Conservation (phyloP, 2,797 vertebrate species). For the Myotis findleyi region DNA sequence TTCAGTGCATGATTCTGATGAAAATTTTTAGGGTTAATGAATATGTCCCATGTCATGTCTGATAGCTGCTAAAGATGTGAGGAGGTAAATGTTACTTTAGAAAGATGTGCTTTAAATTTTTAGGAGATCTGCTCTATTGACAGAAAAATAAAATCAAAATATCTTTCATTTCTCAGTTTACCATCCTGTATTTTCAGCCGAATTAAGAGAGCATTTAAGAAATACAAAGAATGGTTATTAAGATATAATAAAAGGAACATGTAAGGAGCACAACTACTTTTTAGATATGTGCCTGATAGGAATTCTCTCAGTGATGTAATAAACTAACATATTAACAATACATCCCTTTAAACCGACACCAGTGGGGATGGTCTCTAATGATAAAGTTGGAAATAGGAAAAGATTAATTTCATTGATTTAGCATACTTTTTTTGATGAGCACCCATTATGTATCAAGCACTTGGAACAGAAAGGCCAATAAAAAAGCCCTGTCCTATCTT, state of each 20-base stretch:
- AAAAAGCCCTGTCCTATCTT: not conserved
- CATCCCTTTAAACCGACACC: constrained; percentile 6
- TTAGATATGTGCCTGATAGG: not conserved
- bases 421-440: not conserved
- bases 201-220: constrained; percentile 1
- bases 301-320: constrained; percentile 15
- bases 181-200: constrained; percentile 40
- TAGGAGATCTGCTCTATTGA: constrained; percentile 84
- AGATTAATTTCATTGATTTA: constrained; percentile 38
- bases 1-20: constrained; percentile 88
- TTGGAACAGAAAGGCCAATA: not conserved
- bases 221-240: not conserved
- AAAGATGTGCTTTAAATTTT: constrained; percentile 89
- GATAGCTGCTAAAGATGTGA: constrained; percentile 92
- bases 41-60: constrained; percentile 94
- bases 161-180: constrained; percentile 35
- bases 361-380: not conserved
- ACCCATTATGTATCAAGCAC: not conserved
- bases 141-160: constrained; percentile 74
- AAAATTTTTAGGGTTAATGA: constrained; percentile 92
- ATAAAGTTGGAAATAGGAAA: constrained; percentile 37
- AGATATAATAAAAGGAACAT: constrained; percentile 19
- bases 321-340: constrained; percentile 36
- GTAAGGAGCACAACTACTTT: not conserved
- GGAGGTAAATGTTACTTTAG: constrained; percentile 90